These are phyloP conservation scores for Lycaena phlaeas DNA, from an alignment of 2,888 invertebrate species.

Conservation along the genomic window DNA sequence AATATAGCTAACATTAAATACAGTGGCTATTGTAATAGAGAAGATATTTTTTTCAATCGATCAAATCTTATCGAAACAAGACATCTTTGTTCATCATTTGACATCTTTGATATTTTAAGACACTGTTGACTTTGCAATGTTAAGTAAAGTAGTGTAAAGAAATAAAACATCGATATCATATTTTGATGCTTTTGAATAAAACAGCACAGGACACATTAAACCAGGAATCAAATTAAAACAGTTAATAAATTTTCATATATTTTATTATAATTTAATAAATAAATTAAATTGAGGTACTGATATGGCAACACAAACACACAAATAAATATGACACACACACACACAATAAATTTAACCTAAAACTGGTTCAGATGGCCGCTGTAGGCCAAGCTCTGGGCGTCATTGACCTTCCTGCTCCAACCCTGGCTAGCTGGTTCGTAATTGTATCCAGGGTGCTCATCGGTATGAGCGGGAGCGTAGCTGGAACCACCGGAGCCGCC, in stretches of 20 bases:
- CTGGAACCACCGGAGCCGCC: conserved; percentile 56
- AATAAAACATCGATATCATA: too few relatives aligned
- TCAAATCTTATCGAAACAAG: too few relatives aligned
- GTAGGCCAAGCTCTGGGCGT: conserved; percentile 80
- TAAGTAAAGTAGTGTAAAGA: too few relatives aligned
- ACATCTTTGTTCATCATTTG: too few relatives aligned
- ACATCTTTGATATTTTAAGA: too few relatives aligned
- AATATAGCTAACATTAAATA: too few relatives aligned
- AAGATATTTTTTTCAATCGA: too few relatives aligned
- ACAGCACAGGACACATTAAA: too few relatives aligned
- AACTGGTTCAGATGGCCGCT: conserved; percentile 35
- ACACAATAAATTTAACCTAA: conserved; percentile 13
- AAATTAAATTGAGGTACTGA: conserved; percentile 54
- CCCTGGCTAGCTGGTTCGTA: conserved; percentile 67
- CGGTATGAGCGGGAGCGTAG: conserved; percentile 73
- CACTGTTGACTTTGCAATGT: too few relatives aligned
- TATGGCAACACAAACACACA: conserved; percentile 35
- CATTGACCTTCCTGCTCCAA: conserved; percentile 77
- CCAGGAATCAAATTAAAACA: conserved; percentile 10
- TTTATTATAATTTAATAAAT: conserved; percentile 26
- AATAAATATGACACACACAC: conserved; percentile 29
- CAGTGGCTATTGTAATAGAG: too few relatives aligned
- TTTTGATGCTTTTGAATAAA: too few relatives aligned
- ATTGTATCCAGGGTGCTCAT: conserved; percentile 69
- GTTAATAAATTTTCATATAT: conserved; percentile 26